phyloP scores from a whole-genome alignment of 2,797 vertebrate species.

The Sus cebifrons region DNA sequence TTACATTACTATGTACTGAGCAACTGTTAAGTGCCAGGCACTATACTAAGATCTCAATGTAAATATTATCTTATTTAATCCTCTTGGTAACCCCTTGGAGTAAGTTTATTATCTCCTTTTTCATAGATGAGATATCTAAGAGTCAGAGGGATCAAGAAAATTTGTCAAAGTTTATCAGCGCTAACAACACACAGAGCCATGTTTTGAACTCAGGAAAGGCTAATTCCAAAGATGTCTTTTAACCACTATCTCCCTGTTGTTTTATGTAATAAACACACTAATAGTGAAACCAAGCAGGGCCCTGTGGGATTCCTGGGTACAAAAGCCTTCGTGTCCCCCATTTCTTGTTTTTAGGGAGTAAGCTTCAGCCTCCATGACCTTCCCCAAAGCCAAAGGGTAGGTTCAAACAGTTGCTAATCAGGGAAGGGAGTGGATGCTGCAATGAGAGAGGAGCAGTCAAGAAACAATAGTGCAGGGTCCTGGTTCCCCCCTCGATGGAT shows the following conservation, averaged over 20 bases:
- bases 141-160: neutral
- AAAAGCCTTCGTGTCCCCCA: no score
- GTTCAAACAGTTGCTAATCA: no score
- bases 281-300: no score
- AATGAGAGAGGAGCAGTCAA: no score
- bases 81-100: neutral
- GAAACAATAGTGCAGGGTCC: no score
- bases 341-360: no score
- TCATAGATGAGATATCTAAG: neutral
- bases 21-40: neutral
- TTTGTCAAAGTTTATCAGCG: neutral
- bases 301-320: no score
- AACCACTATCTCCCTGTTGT: neutral
- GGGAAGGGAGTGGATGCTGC: no score
- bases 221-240: conserved; percentile 8
- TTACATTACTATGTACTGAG: neutral
- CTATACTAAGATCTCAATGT: neutral
- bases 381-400: no score
- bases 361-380: no score
- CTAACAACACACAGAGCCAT: neutral
- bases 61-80: neutral
- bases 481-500: no score
- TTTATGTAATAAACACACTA: neutral
- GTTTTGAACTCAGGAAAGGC: neutral
- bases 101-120: neutral